Base-by-base conservation (phyloP, 2,888 invertebrate species). In the Caenorhabditis angaria region DNA sequence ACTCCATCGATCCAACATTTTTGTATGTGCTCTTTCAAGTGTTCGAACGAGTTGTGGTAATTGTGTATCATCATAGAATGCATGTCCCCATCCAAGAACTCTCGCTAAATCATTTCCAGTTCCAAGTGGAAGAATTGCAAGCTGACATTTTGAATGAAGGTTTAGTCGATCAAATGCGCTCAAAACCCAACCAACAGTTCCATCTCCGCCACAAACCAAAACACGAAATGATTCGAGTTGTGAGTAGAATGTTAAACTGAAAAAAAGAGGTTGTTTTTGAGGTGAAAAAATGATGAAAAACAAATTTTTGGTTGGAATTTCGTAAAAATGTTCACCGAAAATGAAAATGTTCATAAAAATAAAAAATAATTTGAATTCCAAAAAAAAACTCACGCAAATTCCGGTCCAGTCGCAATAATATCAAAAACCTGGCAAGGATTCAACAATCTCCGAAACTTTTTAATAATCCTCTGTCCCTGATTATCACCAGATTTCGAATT, bases 381-480 rank as follows among this genome's bases (percentile, higher is more conserved):
- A 61, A 22, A 24, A 55, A 51, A 60, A 60, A 82, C 93, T 84
- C 92, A 91, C 89, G 95, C 92, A 54, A 95, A 93, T 6, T 94
- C 93, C 57, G 92, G 91, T 61, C 92, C 92, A 41, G 92, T 92
- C 78, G 92, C 93, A 88, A 95, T 94, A 87, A 97, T 92, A 90
- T 97, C 97, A 89, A 96, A 97, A 70, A 97, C 96, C 90, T 97
- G 97, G 70, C 95, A 95, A 18, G 97, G 97, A 90, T 97, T 97
- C 70, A 97, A 90, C 65, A 97, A 91, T 29, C 82, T 95, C 88
- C 94, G 94, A 90, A 97, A 96, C 77, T 95, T 92, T 62, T 95
- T 91, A 78, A 97, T 91, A 90, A 97, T 96, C 89, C 95, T 94
- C 35, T 96, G 92, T 76, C 97, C 97, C 88, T 97, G 97, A 90